Base-by-base conservation (phyloP, 2,113 vertebrate genomes). In the Gila orcuttii region DNA sequence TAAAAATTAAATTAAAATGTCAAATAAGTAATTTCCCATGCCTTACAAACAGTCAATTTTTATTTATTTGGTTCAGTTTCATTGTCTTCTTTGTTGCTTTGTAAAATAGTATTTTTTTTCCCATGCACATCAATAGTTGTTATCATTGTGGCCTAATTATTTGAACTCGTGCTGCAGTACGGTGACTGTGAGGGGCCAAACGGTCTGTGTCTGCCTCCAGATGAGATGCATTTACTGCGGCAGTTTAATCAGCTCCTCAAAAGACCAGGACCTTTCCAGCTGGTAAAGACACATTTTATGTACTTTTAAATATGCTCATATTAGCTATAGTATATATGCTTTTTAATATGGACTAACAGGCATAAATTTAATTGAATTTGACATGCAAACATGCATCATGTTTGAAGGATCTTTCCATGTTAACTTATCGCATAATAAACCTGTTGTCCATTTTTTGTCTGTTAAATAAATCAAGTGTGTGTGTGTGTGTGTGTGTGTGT, bases 201-300 rank as follows among this genome's bases (percentile, higher is more conserved):
- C 45, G 86, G 90, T 12, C 85, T 88, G 15, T 96, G 96, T 90
- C 84, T 97, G 36, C 92, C 96, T 80, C 92, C 95, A 79, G 93
- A 95, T 39, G 92, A 97, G 52, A 90, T 96, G 68, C 90, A 95
- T 86, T 92, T 95, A 69, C 87, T 98, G 71, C 93, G 92, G 77
- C 94, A 92, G 91, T 97, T 98, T 90, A 74, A 94, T 74, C 93
- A 93, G 79, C 97, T 96, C 88, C 91, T 98, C 87, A 93, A 92
- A 86, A 95, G 36, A 77, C 88, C 95, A n/a, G 96, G 95, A 84
- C 90, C 94, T 28, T 99, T 98, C 92, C 93, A 96, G 62, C 92
- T 96, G 96, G 98, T 98, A 96, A 83, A 83, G 21, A 9, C 3
- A 52, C 74, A 77, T 52, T 39, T 71, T 5, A 5, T 71, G 33